Percentiles rank a stretch among this genome's conserved stretches.
Conservation (phyloP, 2,797 vertebrate species). For the Buceros bicornis region DNA sequence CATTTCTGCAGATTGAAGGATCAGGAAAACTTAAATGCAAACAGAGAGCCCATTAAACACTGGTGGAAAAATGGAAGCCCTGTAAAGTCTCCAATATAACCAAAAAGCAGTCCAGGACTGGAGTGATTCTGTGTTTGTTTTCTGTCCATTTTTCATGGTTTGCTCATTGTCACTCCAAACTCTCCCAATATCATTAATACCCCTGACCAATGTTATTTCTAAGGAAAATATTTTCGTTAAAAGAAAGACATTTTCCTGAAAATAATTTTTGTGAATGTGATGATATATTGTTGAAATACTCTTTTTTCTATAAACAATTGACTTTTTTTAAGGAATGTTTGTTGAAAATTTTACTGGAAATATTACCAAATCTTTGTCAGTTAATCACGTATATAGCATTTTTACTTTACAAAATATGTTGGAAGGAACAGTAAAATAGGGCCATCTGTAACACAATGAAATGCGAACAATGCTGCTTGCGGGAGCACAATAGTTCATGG, state of each 20-base stretch:
- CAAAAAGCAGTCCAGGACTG: constrained; percentile 59
- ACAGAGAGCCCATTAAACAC: constrained; percentile 74
- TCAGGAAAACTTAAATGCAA: constrained; percentile 71
- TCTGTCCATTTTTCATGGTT: constrained; percentile 72
- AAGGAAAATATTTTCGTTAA: constrained; percentile 64
- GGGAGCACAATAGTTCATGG: not conserved
- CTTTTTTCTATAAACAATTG: constrained; percentile 43
- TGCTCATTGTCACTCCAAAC: constrained; percentile 67
- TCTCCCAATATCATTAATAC: constrained; percentile 63
- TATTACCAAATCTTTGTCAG: not conserved
- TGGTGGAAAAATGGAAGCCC: constrained; percentile 74
- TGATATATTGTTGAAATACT: constrained; percentile 46
- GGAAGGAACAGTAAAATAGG: not conserved
- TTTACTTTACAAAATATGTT: not conserved
- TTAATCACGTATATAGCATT: not conserved
- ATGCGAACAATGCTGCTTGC: not conserved
- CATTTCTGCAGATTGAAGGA: constrained; percentile 57
- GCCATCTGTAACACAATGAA: not conserved
- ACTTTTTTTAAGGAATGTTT: not conserved
- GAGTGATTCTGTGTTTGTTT: constrained; percentile 71
- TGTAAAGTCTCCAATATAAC: constrained; percentile 72
- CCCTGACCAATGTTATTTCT: constrained; percentile 55
- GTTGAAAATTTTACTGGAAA: constrained; percentile 47
- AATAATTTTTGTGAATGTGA: constrained; percentile 21
- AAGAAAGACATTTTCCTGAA: constrained; percentile 28